phyloP scores from a whole-genome alignment of 2,888 invertebrate genomes.

The Drosophila meridionalis region DNA sequence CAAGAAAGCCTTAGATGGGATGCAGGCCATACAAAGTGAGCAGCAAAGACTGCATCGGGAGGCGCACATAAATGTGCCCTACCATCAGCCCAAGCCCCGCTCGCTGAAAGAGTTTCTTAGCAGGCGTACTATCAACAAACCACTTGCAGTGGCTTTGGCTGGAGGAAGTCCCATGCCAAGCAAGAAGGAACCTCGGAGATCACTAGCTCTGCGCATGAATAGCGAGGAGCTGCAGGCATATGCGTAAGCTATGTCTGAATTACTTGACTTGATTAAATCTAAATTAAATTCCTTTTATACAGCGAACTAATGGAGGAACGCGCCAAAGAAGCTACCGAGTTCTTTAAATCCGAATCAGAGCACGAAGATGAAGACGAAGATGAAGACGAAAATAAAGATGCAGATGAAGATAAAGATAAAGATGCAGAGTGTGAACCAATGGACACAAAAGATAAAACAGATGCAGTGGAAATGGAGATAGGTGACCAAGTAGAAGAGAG shows the following conservation, averaged over 20 bases:
- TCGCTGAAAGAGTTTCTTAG: conserved; percentile 92
- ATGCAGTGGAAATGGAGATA: conserved; percentile 5
- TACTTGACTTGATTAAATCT: conserved; percentile 42
- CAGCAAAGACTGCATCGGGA: conserved; percentile 93
- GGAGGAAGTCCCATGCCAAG: conserved; percentile 60
- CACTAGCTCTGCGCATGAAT: conserved; percentile 88
- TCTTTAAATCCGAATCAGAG: conserved; percentile 89
- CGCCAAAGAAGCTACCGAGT: conserved; percentile 90
- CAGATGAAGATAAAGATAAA: conserved; percentile 54
- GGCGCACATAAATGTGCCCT: conserved; percentile 91
- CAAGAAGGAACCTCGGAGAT: conserved; percentile 59
- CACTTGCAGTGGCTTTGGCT: conserved; percentile 51
- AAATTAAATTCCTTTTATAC: conserved; percentile 3
- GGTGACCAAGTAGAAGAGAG: not conserved
- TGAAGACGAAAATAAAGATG: conserved; percentile 61
- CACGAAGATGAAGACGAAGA: conserved; percentile 64
- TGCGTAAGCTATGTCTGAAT: conserved; percentile 86
- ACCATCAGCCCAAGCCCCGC: conserved; percentile 93
- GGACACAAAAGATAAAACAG: conserved; percentile 40
- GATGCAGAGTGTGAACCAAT: conserved; percentile 28
- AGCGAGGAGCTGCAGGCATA: conserved; percentile 88
- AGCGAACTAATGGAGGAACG: conserved; percentile 90
- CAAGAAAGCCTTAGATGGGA: conserved; percentile 89
- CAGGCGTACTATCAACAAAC: conserved; percentile 78
- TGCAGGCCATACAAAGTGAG: conserved; percentile 92